phyloP scores from a whole-genome alignment of 2,113 vertebrate genomes.

The Megaleporinus macrocephalus region DNA sequence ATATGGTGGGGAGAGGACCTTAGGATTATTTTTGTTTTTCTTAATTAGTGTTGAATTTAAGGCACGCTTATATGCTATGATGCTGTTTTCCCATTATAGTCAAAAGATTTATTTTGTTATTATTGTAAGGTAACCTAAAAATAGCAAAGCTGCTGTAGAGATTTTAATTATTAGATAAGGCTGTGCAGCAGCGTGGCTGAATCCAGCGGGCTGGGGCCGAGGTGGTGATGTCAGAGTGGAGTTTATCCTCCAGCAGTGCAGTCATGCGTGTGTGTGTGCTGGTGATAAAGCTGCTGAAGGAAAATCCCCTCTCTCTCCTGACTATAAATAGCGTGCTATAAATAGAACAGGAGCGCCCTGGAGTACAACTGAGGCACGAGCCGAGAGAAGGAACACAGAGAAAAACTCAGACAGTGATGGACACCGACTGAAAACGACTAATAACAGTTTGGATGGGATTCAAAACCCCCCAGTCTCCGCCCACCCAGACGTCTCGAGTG shows the following conservation, averaged over 20 bases:
- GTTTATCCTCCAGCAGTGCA: neutral
- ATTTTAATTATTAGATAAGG: neutral
- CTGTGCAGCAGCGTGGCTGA: neutral
- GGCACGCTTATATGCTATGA: too few species aligned
- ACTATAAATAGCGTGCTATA: neutral
- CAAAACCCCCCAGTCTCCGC: too few species aligned
- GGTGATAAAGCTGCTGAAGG: neutral
- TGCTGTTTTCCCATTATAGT: too few species aligned
- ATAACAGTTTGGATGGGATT: too few species aligned
- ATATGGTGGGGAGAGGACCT: too few species aligned
- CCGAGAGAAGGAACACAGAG: neutral
- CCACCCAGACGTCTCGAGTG: too few species aligned
- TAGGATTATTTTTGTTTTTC: too few species aligned
- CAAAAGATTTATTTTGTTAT: too few species aligned
- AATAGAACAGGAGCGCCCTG: neutral
- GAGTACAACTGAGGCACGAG: neutral
- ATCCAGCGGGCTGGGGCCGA: neutral
- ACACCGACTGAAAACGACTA: neutral
- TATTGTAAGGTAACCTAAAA: neutral
- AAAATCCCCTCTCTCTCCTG: neutral
- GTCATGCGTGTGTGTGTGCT: neutral
- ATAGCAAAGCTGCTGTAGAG: neutral
- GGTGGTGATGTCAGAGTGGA: neutral
- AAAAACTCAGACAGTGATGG: neutral
- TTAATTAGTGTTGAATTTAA: too few species aligned